Base-by-base conservation (phyloP, 2,797 vertebrate species). In the Bovichtus diacanthus region DNA sequence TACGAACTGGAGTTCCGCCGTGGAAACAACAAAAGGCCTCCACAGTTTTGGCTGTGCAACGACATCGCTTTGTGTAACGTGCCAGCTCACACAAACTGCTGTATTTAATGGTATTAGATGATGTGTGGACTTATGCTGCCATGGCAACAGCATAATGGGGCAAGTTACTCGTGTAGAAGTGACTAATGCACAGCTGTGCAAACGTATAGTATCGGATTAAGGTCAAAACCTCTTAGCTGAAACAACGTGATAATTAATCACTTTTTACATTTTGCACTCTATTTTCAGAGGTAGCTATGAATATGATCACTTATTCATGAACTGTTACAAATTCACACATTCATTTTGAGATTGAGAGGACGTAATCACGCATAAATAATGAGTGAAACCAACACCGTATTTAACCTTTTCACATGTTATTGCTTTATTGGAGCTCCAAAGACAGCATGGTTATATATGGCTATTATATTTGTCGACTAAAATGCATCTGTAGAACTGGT, bases 381-480 rank as follows among this genome's bases (percentile, higher is more conserved):
- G 43, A 80, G 27, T 41, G 39, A 79, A 29, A 41, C 15, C 18
- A 34, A 76, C 8, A 53, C 58, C 47, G 2, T 31, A 53, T 61
- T 49, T 21, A 36, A 19, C 2, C 18, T 82, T 88, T 87, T 78
- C 23, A 70, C 15, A 80, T 82, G 72, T 70, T 71, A 31, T 51
- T 75, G 83, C 71, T 93, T 94, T 92, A 92, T 92, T 94, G 84
- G 78, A 76, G 82, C 88, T 84, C 67, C 83, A 87, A 74, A 72
- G 16, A 80, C 46, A 51, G 43, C 27, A 13, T 19, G 65, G 38
- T 75, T 66, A 55, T n/a, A 43, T 23, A 56, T 21, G 10, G 61
- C 15, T 64, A 29, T 41, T 61, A 7, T 9, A 53, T 44, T 9
- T 31, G n/a, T 9, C n/a, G 34, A 49, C 64, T 51, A 62, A 64